phyloP scores from a whole-genome alignment of 2,888 invertebrate species.

The Cephus rjabovi region DNA sequence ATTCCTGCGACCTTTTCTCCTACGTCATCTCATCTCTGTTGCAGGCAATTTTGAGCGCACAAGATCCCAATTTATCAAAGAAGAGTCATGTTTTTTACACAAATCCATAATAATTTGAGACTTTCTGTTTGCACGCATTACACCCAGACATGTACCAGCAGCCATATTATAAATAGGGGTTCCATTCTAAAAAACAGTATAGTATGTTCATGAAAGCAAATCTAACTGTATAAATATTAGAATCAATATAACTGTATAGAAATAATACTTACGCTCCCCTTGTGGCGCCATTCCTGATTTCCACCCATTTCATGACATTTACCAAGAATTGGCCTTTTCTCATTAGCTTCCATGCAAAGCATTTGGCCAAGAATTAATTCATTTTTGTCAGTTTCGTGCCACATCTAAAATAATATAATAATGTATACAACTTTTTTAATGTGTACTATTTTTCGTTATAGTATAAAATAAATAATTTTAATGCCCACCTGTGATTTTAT shows the following conservation, averaged over 20 bases:
- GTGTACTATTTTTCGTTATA: background rate
- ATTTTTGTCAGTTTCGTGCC: slow-evolving; percentile 86
- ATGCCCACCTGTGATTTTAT: slow-evolving; percentile 77
- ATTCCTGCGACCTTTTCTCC: slow-evolving; percentile 28
- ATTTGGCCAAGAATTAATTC: slow-evolving; percentile 87
- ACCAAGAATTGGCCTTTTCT: slow-evolving; percentile 77
- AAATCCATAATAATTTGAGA: slow-evolving; percentile 72
- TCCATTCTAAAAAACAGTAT: slow-evolving; percentile 69
- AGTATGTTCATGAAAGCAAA: background rate
- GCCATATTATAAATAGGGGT: slow-evolving; percentile 89
- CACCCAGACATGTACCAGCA: slow-evolving; percentile 85
- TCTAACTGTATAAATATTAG: background rate
- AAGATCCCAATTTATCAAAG: slow-evolving; percentile 71
- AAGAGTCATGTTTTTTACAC: slow-evolving; percentile 69
- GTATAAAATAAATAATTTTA: background rate
- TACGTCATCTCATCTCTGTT: slow-evolving; percentile 51
- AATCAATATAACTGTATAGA: background rate
- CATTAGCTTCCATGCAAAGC: slow-evolving; percentile 84
- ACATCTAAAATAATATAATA: slow-evolving; percentile 71
- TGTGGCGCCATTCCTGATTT: slow-evolving; percentile 92
- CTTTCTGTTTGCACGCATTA: slow-evolving; percentile 63
- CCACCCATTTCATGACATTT: slow-evolving; percentile 95
- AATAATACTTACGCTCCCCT: slow-evolving; percentile 72
- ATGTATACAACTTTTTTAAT: background rate
- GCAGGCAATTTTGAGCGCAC: slow-evolving; percentile 52